Base-by-base conservation (phyloP, 2,888 invertebrate genomes). In the Orthosia gracilis region DNA sequence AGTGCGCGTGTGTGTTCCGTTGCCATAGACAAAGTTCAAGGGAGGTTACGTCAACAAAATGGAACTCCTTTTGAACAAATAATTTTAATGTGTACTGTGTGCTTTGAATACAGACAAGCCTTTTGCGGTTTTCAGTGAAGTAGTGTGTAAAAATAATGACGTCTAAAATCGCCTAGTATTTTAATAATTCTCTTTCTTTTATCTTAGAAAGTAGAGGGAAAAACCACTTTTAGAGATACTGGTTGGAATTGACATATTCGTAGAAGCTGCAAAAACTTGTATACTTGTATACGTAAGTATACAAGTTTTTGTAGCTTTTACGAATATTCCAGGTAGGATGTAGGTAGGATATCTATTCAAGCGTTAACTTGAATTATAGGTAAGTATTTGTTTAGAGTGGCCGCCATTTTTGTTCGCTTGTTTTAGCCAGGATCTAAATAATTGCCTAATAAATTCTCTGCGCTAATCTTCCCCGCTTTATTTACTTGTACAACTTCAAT, bases 361-460 rank as follows among this genome's bases (percentile, higher is more conserved):
- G 63, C 69, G 49, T 78, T 71, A 58, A 69, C 68, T 73, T 81
- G 55, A 82, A 75, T 78, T 82, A 69, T 72, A 68, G 65, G 49
- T 62, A 69, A 68, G 74, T 82, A 82, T 85, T 85, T 82, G 72
- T 71, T 82, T 77, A 72, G 69, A 78, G 77, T 62, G 70, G 79
- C 75, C 31, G 74, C 77, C 70, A 82, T 76, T 87, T 87, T 87
- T 84, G 80, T 70, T 75, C 66, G 58, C 58, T 74, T 82, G 72
- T 77, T 85, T 77, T 84, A 85, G 81, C 68, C 69, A 75, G 70
- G 69, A 74, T 80, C 61, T 74, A 87, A 85, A 87, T 87, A 85
- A 89, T 88, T 87, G 87, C 86, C 81, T 84, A 83, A 89, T 90
- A 90, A 89, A 90, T 90, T 89, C 65, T 69, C 68, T 63, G 72